These are phyloP conservation scores for Mastomys coucha DNA, from an alignment of 2,113 vertebrate genomes.

Conservation along the genomic window DNA sequence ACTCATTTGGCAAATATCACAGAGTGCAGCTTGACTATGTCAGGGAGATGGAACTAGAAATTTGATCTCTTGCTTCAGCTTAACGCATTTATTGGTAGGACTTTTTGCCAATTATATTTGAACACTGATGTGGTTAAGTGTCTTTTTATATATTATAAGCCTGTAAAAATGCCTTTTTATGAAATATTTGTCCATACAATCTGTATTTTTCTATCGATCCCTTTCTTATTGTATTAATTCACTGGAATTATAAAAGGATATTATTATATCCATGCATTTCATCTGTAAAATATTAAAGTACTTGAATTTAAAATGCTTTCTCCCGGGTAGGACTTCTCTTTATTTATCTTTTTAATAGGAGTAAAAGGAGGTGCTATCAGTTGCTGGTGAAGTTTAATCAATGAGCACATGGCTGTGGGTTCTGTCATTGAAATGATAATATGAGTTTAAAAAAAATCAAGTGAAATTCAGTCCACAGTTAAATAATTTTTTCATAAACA, in stretches of 20 bases:
- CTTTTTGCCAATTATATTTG: neutral
- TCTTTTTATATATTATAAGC: neutral
- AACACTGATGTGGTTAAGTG: neutral
- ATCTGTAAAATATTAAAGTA: neutral
- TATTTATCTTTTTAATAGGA: neutral
- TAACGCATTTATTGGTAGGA: neutral
- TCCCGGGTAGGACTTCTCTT: neutral
- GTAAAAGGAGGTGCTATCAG: neutral
- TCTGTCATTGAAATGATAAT: neutral
- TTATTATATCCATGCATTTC: neutral
- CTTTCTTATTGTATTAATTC: neutral
- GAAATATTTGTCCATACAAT: neutral
- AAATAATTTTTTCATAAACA: neutral
- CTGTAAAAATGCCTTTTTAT: neutral
- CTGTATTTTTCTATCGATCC: neutral
- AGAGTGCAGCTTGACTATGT: neutral
- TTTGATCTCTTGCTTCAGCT: neutral
- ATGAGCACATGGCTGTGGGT: neutral
- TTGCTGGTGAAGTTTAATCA: neutral
- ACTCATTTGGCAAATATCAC: neutral
- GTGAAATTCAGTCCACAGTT: neutral
- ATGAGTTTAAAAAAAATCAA: neutral
- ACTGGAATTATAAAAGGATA: neutral
- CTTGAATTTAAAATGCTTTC: neutral
- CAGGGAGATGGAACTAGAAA: neutral